phyloP scores from a whole-genome alignment of 1,140 invertebrate species.

The Diachasma alloeum region DNA sequence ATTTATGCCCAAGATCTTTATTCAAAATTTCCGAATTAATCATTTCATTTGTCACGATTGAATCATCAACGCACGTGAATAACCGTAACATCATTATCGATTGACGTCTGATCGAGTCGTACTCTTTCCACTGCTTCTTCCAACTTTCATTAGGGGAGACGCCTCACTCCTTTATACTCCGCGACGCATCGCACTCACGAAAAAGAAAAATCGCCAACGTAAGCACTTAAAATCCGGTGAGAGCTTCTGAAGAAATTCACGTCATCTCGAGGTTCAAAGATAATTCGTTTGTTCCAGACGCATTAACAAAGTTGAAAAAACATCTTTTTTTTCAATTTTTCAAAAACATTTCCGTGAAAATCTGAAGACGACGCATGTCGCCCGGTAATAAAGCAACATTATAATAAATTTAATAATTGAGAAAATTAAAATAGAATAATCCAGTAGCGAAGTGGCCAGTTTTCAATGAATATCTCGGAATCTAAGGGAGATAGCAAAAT shows the following conservation, averaged over 20 bases:
- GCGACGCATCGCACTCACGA: neutral
- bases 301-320: too few species aligned
- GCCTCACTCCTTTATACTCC: constrained; percentile 2
- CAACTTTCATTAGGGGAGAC: constrained; percentile 16
- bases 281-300: constrained; percentile 33
- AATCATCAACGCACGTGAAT: constrained; percentile 20
- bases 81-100: neutral
- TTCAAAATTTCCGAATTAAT: neutral
- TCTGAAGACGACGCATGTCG: too few species aligned
- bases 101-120: constrained; percentile 3
- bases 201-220: constrained; percentile 33
- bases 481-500: too few species aligned
- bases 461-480: too few species aligned
- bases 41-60: constrained; percentile 3
- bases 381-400: too few species aligned
- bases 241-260: constrained; percentile 28
- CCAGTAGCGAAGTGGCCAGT: too few species aligned
- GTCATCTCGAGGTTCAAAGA: constrained; percentile 28
- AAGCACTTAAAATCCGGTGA: constrained; percentile 36
- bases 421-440: too few species aligned
- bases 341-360: too few species aligned
- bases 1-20: neutral
- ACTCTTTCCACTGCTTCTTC: neutral
- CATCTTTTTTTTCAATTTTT: too few species aligned
- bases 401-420: too few species aligned